Evolutionary conservation across 2,888 invertebrate genomes (phyloP).

Genomic region (Salpingus planirostris): DNA sequence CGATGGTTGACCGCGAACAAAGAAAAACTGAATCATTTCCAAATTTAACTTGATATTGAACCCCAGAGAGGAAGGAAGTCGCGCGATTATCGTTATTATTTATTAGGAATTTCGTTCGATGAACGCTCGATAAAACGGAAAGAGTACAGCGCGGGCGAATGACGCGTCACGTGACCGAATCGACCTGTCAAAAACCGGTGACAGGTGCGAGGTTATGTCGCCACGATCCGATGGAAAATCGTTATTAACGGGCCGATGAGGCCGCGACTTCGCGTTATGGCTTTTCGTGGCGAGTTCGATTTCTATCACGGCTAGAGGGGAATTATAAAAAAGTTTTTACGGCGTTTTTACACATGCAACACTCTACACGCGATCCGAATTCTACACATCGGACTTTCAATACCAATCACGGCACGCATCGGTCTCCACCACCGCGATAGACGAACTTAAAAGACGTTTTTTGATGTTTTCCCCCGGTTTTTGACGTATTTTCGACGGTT

Average conservation of each 20-base stretch:
- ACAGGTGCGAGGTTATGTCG: too few relatives aligned
- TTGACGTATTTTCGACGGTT: too few relatives aligned
- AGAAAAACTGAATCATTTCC: constrained; percentile 18
- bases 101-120: background rate
- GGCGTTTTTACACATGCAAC: constrained; percentile 40
- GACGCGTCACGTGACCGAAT: too few relatives aligned
- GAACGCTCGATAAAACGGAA: too few relatives aligned
- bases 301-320: constrained; percentile 29
- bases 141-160: too few relatives aligned
- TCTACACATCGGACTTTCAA: constrained; percentile 21
- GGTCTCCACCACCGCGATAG: too few relatives aligned
- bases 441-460: too few relatives aligned
- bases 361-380: constrained; percentile 31
- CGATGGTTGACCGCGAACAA: constrained; percentile 19
- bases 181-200: too few relatives aligned
- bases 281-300: constrained; percentile 35
- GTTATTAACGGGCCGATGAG: constrained; percentile 20
- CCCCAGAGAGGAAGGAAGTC: constrained; percentile 14
- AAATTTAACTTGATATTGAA: constrained; percentile 16
- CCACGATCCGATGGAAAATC: constrained; percentile 26
- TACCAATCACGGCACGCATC: constrained; percentile 16
- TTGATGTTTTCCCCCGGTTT: too few relatives aligned
- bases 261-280: constrained; percentile 23
- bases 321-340: constrained; percentile 38
- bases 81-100: too few relatives aligned